Evolutionary conservation across 2,888 invertebrate genomes (phyloP), one percentile per base, ranked within the genome.

Genomic region (Neoascia interrupta): DNA sequence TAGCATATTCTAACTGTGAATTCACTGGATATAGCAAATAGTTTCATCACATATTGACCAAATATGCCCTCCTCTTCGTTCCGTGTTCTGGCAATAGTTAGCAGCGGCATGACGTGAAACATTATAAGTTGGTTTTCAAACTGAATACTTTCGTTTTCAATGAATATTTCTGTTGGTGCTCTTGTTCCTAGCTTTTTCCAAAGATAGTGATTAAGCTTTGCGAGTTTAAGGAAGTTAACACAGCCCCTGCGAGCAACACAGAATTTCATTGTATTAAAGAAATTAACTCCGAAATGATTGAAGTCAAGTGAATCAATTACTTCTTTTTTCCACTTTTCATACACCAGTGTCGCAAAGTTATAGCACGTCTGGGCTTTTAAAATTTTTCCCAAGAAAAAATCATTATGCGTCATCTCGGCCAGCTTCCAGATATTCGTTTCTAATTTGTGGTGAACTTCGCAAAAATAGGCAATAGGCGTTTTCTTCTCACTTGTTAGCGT

Each of bases 41-140:
- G 82, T 83, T 92, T 93, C 66, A 90, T 88, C 1, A 88, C 53
- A 82, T 91, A 94, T 61, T 91, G 90, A 56, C 92, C 91, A 11
- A 93, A 90, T 11, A 91, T 87, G 45, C 91, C 91, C 37, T 86
- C 85, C 3, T 84, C 83, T n/a, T 84, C 82, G 2, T 66, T 41
- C 41, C 82, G 73, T 1, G 86, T 84, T 36, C 87, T 85, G 31
- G 91, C 86, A 31, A 90, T 88, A 31, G 89, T 86, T 23, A 92
- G 85, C 23, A 93, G 85, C 0, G 95, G 95, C 41, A 93, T 86
- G 10, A 94, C 87, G 84, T 93, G 91, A 79, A 92, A 89, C 51
- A 91, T 89, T 16, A 93, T 85, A 81, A 93, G 87, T 85, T 93
- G 92, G 84, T 92, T 91, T 82, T 92, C 91, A 69, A 92, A 88